Conservation (phyloP, 2,888 invertebrate species). For the Neocrepidodera transversa region DNA sequence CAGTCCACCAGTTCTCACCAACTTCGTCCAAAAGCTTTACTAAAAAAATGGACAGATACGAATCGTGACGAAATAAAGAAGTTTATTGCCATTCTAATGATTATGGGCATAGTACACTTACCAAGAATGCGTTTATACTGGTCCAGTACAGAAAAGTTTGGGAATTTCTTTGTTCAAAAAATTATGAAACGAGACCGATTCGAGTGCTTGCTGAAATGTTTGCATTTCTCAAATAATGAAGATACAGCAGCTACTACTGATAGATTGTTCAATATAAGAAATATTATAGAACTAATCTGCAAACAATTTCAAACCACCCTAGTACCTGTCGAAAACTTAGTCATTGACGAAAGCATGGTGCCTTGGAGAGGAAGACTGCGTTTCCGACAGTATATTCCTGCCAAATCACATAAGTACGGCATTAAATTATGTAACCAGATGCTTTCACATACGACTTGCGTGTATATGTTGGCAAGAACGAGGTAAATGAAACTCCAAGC, state of each 20-base stretch:
- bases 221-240: slow-evolving; percentile 23
- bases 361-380: slow-evolving; percentile 23
- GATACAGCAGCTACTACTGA: slow-evolving; percentile 9
- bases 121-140: too few species aligned
- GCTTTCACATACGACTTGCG: slow-evolving; percentile 22
- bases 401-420: slow-evolving; percentile 24
- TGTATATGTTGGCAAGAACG: slow-evolving; percentile 23
- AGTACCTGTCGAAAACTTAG: slow-evolving; percentile 13
- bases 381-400: slow-evolving; percentile 19
- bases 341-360: slow-evolving; percentile 25
- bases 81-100: slow-evolving; percentile 7
- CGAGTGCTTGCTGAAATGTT: slow-evolving; percentile 16
- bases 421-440: slow-evolving; percentile 19
- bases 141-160: slow-evolving; percentile 14
- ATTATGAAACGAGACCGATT: slow-evolving; percentile 22
- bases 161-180: slow-evolving; percentile 12
- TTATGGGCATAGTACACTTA: slow-evolving; percentile 23
- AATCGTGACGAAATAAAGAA: slow-evolving; percentile 16
- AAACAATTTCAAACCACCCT: slow-evolving; percentile 17
- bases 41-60: slow-evolving; percentile 12
- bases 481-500: background rate
- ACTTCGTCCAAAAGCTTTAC: too few species aligned
- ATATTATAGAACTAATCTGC: slow-evolving; percentile 14
- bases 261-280: slow-evolving; percentile 19
- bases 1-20: too few species aligned